phyloP scores from a whole-genome alignment of 2,797 vertebrate genomes.

The Uromys caudimaculatus region DNA sequence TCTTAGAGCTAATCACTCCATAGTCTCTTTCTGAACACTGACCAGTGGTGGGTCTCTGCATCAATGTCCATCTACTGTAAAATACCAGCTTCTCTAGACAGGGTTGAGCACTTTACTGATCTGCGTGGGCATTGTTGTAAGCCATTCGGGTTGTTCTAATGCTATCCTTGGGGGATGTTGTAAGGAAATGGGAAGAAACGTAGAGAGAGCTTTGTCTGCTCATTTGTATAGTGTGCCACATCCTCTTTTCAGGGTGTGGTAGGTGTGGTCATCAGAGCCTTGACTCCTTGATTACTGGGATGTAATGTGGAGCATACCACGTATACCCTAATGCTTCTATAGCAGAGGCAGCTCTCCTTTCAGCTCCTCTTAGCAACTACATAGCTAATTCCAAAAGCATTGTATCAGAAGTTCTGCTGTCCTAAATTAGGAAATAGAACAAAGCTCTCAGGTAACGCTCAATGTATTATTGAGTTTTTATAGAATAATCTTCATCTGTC shows the following conservation, averaged over 20 bases:
- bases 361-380: not conserved
- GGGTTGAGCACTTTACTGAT: not conserved
- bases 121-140: no score
- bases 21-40: not conserved
- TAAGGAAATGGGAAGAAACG: not conserved
- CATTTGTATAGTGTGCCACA: not conserved
- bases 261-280: not conserved
- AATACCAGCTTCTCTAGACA: not conserved
- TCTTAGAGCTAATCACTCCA: not conserved
- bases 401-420: not conserved
- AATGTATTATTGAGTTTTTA: not conserved
- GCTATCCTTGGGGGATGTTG: not conserved
- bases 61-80: not conserved
- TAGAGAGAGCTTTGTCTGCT: not conserved
- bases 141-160: no score
- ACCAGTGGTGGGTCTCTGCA: not conserved
- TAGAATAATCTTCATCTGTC: not conserved
- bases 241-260: not conserved
- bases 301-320: not conserved
- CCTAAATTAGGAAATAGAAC: conserved; percentile 26
- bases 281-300: not conserved
- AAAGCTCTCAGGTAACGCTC: no score
- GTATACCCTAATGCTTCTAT: not conserved
- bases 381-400: not conserved
- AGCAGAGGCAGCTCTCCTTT: not conserved